Conservation (phyloP, 2,797 vertebrate species). For the Choloepus didactylus region DNA sequence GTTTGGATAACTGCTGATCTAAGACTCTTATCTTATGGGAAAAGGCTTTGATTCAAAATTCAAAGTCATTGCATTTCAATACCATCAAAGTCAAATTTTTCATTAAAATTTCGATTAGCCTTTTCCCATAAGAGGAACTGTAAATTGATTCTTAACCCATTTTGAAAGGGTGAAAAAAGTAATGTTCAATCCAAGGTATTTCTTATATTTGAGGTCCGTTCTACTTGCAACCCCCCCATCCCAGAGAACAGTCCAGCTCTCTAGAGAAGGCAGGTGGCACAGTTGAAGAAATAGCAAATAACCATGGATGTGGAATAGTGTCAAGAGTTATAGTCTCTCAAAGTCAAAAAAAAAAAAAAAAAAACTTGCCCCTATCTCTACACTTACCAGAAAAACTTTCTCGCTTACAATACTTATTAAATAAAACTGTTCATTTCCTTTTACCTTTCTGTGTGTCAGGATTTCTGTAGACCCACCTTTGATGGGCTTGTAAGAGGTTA, state of each 20-base stretch:
- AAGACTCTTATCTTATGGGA: not conserved
- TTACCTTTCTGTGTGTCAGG: not conserved
- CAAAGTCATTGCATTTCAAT: conserved; percentile 34
- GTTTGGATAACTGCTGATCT: not conserved
- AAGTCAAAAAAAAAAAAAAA: not conserved
- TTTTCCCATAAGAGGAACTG: conserved; percentile 23
- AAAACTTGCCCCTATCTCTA: not conserved
- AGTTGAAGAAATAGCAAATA: not conserved
- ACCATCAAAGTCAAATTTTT: conserved; percentile 34
- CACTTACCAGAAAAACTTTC: not conserved
- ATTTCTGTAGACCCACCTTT: not conserved
- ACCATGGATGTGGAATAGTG: fast-evolving
- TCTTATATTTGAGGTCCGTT: too few species aligned
- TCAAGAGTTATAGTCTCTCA: too few species aligned
- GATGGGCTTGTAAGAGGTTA: not conserved
- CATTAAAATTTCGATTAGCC: conserved; percentile 42
- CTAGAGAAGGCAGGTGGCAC: not conserved
- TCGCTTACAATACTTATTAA: not conserved
- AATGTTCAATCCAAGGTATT: not conserved
- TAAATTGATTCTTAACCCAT: conserved; percentile 30
- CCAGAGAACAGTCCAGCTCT: fast-evolving
- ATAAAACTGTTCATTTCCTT: not conserved
- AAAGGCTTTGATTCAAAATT: conserved; percentile 38
- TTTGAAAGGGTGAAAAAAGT: conserved; percentile 13
- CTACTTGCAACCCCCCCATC: not conserved